Evolutionary conservation across 2,797 vertebrate genomes (phyloP).

Genomic region (Poecilia gillii): DNA sequence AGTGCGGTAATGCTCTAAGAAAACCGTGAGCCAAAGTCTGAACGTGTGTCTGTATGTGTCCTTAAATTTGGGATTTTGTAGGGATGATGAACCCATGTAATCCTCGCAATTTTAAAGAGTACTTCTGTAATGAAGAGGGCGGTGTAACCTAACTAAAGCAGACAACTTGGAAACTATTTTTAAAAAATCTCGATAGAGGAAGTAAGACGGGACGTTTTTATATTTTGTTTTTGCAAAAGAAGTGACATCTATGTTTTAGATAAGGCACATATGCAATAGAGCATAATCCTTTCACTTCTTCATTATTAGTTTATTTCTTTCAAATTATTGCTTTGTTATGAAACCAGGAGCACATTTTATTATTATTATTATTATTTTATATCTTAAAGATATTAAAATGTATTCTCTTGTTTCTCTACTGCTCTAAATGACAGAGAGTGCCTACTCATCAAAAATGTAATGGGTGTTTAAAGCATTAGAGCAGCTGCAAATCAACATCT

Average conservation of each 20-base stretch:
- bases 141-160: neutral
- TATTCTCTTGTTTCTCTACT: neutral
- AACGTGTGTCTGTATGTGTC: neutral
- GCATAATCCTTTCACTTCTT: neutral
- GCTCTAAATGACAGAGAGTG: neutral
- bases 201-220: neutral
- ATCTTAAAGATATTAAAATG: neutral
- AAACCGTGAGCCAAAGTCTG: neutral
- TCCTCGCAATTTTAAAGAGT: neutral
- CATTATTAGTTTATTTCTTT: neutral
- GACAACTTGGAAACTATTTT: neutral
- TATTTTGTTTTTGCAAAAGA: neutral
- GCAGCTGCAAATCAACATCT: neutral
- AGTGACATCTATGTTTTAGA: neutral
- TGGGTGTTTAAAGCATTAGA: neutral
- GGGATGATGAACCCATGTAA: neutral
- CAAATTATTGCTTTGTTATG: neutral
- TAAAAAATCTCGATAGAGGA: neutral
- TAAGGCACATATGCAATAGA: neutral
- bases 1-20: conserved; percentile 1
- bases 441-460: neutral
- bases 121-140: neutral
- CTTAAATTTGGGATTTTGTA: neutral
- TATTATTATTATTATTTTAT: neutral
- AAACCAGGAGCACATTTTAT: neutral